phyloP scores from a whole-genome alignment of 2,797 vertebrate genomes.

The Pyrocephalus nanus region DNA sequence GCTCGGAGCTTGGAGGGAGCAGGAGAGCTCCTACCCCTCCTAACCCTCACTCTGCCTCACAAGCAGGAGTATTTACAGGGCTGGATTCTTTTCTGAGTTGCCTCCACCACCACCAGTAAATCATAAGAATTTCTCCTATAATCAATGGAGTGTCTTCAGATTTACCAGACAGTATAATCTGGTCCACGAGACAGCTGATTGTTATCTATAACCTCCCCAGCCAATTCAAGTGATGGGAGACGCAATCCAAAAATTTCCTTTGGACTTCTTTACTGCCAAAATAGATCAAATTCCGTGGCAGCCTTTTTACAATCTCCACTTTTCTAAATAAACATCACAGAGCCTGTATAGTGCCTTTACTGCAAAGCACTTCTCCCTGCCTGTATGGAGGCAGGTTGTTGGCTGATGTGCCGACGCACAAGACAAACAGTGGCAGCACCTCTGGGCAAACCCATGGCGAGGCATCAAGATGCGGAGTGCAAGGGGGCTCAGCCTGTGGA shows the following conservation, averaged over 20 bases:
- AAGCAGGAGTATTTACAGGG: background rate
- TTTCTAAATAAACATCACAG: slow-evolving; percentile 61
- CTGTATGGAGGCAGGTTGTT: accelerated
- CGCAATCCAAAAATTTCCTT: slow-evolving; percentile 57
- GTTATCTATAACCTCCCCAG: slow-evolving; percentile 59
- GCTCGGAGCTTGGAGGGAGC: background rate
- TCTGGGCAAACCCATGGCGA: accelerated
- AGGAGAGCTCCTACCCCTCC: background rate
- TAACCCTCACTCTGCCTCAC: background rate
- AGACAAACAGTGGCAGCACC: background rate
- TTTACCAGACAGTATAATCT: slow-evolving; percentile 63
- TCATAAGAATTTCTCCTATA: slow-evolving; percentile 41
- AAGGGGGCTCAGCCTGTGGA: background rate
- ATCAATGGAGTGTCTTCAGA: slow-evolving; percentile 51
- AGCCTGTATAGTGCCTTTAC: background rate
- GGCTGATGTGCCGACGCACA: background rate
- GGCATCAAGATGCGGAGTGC: accelerated
- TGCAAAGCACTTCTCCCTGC: background rate
- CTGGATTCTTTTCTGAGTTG: background rate
- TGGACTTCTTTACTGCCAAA: slow-evolving; percentile 47
- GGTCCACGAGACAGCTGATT: slow-evolving; percentile 41
- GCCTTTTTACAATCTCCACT: slow-evolving; percentile 43
- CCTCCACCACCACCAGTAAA: background rate
- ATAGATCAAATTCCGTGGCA: slow-evolving; percentile 58
- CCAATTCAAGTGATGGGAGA: slow-evolving; percentile 34